A percentile compares a stretch with the other conserved stretches of the same genome.
Conservation (phyloP, 2,113 vertebrate species). For the Neolamprologus toae region DNA sequence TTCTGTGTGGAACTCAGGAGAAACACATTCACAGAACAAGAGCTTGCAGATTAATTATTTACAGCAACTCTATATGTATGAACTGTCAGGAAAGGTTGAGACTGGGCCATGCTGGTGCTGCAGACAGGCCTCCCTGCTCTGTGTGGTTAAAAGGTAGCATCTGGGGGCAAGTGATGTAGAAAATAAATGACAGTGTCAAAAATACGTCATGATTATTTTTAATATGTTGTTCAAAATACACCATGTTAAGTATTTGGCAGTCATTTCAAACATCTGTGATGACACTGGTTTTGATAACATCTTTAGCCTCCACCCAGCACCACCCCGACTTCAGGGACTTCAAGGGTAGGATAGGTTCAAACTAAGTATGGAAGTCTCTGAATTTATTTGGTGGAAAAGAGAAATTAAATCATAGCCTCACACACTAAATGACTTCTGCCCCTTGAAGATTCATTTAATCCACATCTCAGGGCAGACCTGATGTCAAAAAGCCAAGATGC, state of each 20-base stretch:
- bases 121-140: background rate
- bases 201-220: background rate
- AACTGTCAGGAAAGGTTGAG: background rate
- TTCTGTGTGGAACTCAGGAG: background rate
- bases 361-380: background rate
- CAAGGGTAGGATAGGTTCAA: background rate
- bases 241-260: background rate
- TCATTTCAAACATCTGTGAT: background rate
- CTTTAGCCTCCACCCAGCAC: constrained; percentile 15
- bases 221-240: background rate
- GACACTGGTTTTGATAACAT: constrained; percentile 12
- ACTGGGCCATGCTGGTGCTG: background rate
- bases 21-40: background rate
- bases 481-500: background rate
- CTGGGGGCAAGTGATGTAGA: background rate
- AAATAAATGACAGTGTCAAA: background rate
- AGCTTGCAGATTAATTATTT: constrained; percentile 46
- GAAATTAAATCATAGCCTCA: background rate
- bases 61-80: constrained; percentile 15
- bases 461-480: background rate
- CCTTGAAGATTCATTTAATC: background rate
- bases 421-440: background rate
- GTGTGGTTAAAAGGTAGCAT: constrained; percentile 1
- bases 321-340: background rate
- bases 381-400: background rate